Percentiles rank a stretch among this genome's conserved stretches.
phyloP scores from a whole-genome alignment of 2,113 vertebrate genomes.

The Chaetodon auriga region DNA sequence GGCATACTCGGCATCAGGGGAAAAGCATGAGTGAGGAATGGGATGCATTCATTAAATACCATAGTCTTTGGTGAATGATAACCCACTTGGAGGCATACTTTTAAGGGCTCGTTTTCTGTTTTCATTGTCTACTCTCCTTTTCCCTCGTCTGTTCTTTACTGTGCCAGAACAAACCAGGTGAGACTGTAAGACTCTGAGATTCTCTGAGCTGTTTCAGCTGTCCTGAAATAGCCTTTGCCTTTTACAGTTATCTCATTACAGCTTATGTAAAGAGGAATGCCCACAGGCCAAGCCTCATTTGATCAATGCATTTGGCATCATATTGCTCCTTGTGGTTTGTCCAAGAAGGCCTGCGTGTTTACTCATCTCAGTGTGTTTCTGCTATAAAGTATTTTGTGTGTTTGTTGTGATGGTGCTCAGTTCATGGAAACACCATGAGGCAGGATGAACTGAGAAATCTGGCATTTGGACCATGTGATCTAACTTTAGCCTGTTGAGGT shows the following conservation, averaged over 20 bases:
- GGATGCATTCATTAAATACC: constrained; percentile 52
- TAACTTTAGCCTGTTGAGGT: constrained; percentile 36
- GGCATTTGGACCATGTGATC: constrained; percentile 3
- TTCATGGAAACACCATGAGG: background rate
- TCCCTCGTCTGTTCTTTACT: background rate
- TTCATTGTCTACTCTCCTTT: background rate
- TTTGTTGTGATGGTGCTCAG: constrained; percentile 10
- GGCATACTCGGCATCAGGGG: constrained; percentile 20
- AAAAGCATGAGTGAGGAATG: constrained; percentile 26
- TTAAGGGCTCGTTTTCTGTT: background rate
- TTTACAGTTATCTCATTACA: constrained; percentile 34
- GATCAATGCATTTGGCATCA: constrained; percentile 45
- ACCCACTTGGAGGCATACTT: background rate
- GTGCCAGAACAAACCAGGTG: constrained; percentile 8
- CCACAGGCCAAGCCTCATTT: constrained; percentile 5
- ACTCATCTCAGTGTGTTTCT: constrained; percentile 4
- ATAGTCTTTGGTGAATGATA: background rate
- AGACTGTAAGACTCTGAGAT: constrained; percentile 15
- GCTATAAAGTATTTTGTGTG: background rate
- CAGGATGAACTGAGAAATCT: constrained; percentile 17
- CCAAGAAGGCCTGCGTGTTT: background rate
- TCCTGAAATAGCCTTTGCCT: constrained; percentile 42
- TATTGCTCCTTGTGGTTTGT: background rate
- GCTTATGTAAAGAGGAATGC: constrained; percentile 39
- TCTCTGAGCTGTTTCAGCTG: constrained; percentile 23